phyloP scores from a whole-genome alignment of 2,797 vertebrate genomes.

The Clamator glandarius region DNA sequence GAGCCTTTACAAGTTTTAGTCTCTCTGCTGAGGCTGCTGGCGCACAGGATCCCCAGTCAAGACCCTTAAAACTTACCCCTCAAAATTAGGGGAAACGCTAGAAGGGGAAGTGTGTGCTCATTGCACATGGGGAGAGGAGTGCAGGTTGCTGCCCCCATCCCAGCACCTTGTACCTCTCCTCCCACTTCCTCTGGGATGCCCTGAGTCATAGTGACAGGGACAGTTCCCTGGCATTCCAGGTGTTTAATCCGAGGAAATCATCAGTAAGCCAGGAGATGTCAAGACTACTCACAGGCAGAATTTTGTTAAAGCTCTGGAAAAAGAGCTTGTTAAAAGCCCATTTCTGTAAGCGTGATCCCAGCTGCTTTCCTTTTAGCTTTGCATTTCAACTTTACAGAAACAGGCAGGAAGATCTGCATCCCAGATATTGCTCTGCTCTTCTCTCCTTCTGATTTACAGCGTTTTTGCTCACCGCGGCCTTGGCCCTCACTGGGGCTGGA shows the following conservation, averaged over 20 bases:
- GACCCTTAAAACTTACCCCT: not conserved
- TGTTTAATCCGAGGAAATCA: constrained; percentile 23
- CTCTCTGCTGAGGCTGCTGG: not conserved
- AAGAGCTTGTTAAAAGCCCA: not conserved
- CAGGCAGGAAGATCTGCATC: not conserved
- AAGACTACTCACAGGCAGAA: constrained; percentile 29
- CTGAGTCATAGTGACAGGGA: not conserved
- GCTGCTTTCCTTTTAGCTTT: constrained; percentile 12
- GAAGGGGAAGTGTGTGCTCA: not conserved
- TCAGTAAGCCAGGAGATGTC: constrained; percentile 54
- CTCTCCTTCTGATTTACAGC: not conserved
- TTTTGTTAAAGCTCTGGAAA: constrained; percentile 22
- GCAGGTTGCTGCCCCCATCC: not conserved
- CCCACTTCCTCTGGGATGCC: accelerated
- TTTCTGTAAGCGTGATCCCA: not conserved
- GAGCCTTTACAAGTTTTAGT: not conserved
- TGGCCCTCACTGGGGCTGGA: not conserved
- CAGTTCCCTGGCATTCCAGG: not conserved
- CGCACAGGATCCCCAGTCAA: accelerated
- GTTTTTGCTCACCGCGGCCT: not conserved
- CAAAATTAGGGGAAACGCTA: not conserved
- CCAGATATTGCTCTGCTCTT: not conserved
- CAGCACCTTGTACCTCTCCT: not conserved
- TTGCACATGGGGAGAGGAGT: accelerated
- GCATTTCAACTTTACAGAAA: not conserved